Percentiles rank a stretch among this genome's conserved stretches.
These are phyloP conservation scores for Xylota segnis DNA, from an alignment of 2,888 invertebrate genomes.

Conservation along the genomic window DNA sequence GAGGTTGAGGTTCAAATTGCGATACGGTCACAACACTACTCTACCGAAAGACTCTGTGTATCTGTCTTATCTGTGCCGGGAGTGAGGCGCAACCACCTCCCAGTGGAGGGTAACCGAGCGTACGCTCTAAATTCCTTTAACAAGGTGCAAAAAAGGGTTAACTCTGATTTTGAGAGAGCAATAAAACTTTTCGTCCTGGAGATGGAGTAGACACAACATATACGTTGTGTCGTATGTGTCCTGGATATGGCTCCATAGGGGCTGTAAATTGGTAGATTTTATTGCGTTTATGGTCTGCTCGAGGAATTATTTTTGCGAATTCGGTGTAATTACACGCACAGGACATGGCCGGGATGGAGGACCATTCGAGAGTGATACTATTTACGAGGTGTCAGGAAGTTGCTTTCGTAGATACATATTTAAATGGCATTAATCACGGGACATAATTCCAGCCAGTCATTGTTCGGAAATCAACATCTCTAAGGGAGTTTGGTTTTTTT, in stretches of 20 bases:
- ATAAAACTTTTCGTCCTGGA: slow-evolving; percentile 57
- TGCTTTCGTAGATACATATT: slow-evolving; percentile 40
- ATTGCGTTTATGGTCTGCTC: slow-evolving; percentile 72
- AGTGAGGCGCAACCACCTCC: neutral
- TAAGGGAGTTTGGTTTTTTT: neutral
- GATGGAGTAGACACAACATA: slow-evolving; percentile 55
- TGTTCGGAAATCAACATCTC: slow-evolving; percentile 5
- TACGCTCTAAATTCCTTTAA: slow-evolving; percentile 75
- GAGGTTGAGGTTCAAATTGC: slow-evolving; percentile 71
- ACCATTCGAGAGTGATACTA: neutral
- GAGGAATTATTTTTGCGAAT: slow-evolving; percentile 71
- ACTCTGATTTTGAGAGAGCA: slow-evolving; percentile 72
- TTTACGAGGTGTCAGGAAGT: slow-evolving; percentile 34
- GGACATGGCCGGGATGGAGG: slow-evolving; percentile 40
- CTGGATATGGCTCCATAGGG: slow-evolving; percentile 71
- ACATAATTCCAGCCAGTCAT: slow-evolving; percentile 32
- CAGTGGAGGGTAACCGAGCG: slow-evolving; percentile 66
- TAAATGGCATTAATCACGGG: slow-evolving; percentile 40
- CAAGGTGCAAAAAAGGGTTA: slow-evolving; percentile 77
- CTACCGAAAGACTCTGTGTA: slow-evolving; percentile 26
- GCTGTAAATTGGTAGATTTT: slow-evolving; percentile 76
- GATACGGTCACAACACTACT: slow-evolving; percentile 54
- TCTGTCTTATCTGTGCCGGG: slow-evolving; percentile 58
- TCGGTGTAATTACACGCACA: slow-evolving; percentile 71
- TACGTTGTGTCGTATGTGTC: slow-evolving; percentile 23